Percentiles rank a stretch among this genome's conserved stretches.
Conservation (phyloP, 2,888 invertebrate species). For the Sesia apiformis region DNA sequence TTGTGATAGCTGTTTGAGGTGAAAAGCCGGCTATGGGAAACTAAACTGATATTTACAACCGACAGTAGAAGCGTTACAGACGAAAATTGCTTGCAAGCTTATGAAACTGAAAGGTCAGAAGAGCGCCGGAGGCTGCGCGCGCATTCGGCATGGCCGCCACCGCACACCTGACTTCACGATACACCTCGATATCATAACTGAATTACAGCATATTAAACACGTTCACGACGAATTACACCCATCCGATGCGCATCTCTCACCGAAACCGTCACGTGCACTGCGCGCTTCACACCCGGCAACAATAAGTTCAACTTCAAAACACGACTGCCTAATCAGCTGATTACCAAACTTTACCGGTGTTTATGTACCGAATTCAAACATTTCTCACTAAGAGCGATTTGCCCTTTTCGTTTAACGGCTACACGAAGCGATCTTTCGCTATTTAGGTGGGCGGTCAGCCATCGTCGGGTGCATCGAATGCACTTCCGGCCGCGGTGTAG, state of each 20-base stretch:
- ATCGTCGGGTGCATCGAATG: conserved; percentile 46
- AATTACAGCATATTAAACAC: conserved; percentile 43
- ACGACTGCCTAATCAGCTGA: conserved; percentile 61
- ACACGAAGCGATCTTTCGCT: conserved; percentile 26
- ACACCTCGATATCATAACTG: conserved; percentile 52
- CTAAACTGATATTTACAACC: conserved; percentile 35
- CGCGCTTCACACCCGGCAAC: conserved; percentile 18
- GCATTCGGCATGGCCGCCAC: conserved; percentile 68
- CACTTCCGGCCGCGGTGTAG: conserved; percentile 44
- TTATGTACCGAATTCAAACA: conserved; percentile 41
- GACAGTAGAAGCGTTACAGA: conserved; percentile 43
- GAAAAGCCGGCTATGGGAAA: conserved; percentile 46
- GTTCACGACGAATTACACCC: conserved; percentile 22
- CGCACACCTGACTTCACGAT: conserved; percentile 63
- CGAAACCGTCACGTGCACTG: conserved; percentile 28
- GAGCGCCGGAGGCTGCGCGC: conserved; percentile 59
- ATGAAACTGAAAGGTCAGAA: conserved; percentile 29
- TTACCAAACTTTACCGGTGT: conserved; percentile 65
- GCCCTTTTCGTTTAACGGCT: conserved; percentile 29
- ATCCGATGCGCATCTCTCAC: conserved; percentile 24
- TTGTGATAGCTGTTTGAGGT: conserved; percentile 64
- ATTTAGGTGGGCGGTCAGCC: conserved; percentile 32
- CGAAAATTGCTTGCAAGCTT: conserved; percentile 42
- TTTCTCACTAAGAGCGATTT: conserved; percentile 46
- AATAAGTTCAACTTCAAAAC: conserved; percentile 36